These are phyloP conservation scores for Cryptocephalus moraei DNA, from an alignment of 2,888 invertebrate genomes.

Conservation along the genomic window DNA sequence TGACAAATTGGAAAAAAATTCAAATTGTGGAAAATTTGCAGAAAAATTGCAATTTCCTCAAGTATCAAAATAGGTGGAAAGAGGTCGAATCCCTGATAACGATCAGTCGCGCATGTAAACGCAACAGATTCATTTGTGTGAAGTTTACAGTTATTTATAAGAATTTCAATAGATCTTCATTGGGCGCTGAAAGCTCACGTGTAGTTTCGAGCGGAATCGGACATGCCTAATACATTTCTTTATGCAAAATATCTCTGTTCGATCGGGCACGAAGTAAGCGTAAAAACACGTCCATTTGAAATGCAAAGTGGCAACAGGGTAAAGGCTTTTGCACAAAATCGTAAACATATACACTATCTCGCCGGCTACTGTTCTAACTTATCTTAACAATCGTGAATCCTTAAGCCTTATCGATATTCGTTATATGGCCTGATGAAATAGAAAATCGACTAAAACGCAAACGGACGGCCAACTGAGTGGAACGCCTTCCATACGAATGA, in stretches of 20 bases:
- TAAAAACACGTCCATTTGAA: constrained; percentile 34
- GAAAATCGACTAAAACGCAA: constrained; percentile 11
- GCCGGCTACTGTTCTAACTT: constrained; percentile 27
- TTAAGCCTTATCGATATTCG: constrained; percentile 23
- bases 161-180: constrained; percentile 23
- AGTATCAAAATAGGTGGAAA: no score
- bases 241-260: constrained; percentile 33
- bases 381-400: constrained; percentile 33
- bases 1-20: no score
- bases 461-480: constrained; percentile 9
- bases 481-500: constrained; percentile 5
- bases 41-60: no score
- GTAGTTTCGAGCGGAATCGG: constrained; percentile 26
- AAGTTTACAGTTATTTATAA: constrained; percentile 10
- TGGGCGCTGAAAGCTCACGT: constrained; percentile 21
- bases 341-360: constrained; percentile 31
- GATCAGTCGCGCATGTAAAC: constrained; percentile 3
- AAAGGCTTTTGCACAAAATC: constrained; percentile 27
- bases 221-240: constrained; percentile 35
- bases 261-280: constrained; percentile 36
- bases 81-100: background rate
- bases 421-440: constrained; percentile 12
- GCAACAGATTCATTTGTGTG: constrained; percentile 9
- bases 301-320: constrained; percentile 31
- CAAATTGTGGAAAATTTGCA: no score